phyloP scores from a whole-genome alignment of 1,140 invertebrate species.

The Hycleus phaleratus region DNA sequence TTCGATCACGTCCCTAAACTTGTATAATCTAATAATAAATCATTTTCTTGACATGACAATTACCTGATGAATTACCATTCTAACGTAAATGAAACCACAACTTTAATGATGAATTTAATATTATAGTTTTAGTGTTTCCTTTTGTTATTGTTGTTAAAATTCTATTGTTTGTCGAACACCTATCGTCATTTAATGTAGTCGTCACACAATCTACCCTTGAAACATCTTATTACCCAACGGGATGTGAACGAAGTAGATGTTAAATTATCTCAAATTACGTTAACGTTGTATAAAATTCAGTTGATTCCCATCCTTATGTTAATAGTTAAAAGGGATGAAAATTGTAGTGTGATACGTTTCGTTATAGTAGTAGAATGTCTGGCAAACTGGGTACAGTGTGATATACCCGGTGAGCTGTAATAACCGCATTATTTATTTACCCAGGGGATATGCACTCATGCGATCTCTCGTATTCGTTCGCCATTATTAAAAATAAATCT shows the following conservation, averaged over 20 bases:
- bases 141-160: not conserved
- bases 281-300: not conserved
- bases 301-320: not conserved
- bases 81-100: not conserved
- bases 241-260: constrained; percentile 29
- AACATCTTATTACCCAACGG: constrained; percentile 31
- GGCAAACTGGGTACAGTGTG: constrained; percentile 4
- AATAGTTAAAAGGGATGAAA: not conserved
- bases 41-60: constrained; percentile 16
- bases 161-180: constrained; percentile 11
- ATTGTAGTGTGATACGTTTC: too few species aligned
- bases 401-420: constrained; percentile 34
- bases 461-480: constrained; percentile 31
- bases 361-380: too few species aligned
- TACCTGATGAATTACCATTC: constrained; percentile 21
- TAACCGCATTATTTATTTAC: constrained; percentile 42
- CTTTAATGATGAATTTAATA: constrained; percentile 20
- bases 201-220: constrained; percentile 25
- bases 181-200: constrained; percentile 9
- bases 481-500: constrained; percentile 42
- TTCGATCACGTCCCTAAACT: constrained; percentile 9
- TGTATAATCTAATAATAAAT: constrained; percentile 22
- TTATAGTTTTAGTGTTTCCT: not conserved
- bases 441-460: constrained; percentile 33
- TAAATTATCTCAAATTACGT: constrained; percentile 37